Percentiles rank a stretch among this genome's conserved stretches.
phyloP scores from a whole-genome alignment of 2,888 invertebrate species.

The Eilema sororculum region DNA sequence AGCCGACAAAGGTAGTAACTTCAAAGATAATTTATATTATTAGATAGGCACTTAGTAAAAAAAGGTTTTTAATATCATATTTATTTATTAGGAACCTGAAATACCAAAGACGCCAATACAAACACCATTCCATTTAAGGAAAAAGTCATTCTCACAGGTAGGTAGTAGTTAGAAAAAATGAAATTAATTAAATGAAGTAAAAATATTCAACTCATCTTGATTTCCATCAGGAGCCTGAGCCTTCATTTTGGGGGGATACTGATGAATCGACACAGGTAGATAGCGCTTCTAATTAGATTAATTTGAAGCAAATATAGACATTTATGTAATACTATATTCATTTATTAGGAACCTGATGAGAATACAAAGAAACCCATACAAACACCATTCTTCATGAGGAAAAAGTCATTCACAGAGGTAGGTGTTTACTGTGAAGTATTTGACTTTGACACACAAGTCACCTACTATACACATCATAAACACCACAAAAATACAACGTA shows the following conservation, averaged over 20 bases:
- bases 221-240: constrained; percentile 17
- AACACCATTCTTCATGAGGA: constrained; percentile 62
- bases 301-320: not conserved
- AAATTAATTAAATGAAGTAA: not conserved
- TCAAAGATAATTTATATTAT: not conserved
- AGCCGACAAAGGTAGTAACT: constrained; percentile 14
- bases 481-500: not conserved
- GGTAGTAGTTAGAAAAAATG: constrained; percentile 9
- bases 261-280: constrained; percentile 31
- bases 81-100: constrained; percentile 26
- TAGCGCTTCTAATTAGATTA: not conserved
- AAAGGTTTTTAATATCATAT: not conserved
- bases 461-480: constrained; percentile 14
- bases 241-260: constrained; percentile 23
- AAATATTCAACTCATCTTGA: constrained; percentile 5
- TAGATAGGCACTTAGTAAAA: not conserved
- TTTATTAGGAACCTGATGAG: constrained; percentile 60
- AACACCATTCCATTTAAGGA: constrained; percentile 46
- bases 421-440: constrained; percentile 27
- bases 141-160: constrained; percentile 37
- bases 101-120: constrained; percentile 35
- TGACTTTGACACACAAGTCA: constrained; percentile 19
- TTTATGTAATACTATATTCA: constrained; percentile 15
- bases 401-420: constrained; percentile 65
- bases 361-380: constrained; percentile 55